Evolutionary conservation across 2,113 vertebrate genomes (phyloP).

Genomic region (Malaclemys terrapin): DNA sequence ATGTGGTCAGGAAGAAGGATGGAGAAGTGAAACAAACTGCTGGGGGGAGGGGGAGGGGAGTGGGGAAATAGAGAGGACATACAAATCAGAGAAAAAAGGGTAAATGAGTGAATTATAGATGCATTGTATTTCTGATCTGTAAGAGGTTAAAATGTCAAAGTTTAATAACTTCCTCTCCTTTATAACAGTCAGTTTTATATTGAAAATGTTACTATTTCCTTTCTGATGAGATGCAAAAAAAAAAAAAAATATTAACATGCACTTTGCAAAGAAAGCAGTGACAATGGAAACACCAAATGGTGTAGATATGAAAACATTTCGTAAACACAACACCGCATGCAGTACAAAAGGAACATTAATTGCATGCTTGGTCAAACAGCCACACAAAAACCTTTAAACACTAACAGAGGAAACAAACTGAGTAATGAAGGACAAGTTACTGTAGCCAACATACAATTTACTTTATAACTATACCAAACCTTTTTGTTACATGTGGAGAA

Average conservation of each 20-base stretch:
- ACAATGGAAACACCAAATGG: neutral
- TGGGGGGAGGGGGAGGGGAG: neutral
- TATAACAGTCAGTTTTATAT: neutral
- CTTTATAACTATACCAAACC: constrained; percentile 43
- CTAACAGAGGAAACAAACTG: constrained; percentile 1
- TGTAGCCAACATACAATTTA: neutral
- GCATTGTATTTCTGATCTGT: neutral
- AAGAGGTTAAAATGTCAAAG: neutral
- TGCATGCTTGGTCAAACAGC: constrained; percentile 47
- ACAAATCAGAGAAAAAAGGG: neutral
- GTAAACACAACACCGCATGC: constrained; percentile 46
- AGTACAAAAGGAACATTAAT: constrained; percentile 39
- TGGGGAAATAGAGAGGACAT: neutral
- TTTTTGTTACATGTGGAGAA: constrained; percentile 17
- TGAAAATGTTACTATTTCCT: neutral
- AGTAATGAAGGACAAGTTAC: constrained; percentile 14
- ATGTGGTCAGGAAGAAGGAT: neutral
- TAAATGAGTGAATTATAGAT: neutral
- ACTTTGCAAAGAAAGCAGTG: neutral
- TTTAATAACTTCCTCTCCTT: neutral
- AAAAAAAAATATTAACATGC: neutral
- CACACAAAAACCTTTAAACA: constrained; percentile 30
- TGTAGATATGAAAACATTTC: constrained; percentile 28
- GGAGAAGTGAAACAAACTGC: neutral
- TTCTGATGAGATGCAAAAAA: neutral